Evolutionary conservation across 2,888 invertebrate genomes (phyloP).

Genomic region (Trichogramma dendrolimi): DNA sequence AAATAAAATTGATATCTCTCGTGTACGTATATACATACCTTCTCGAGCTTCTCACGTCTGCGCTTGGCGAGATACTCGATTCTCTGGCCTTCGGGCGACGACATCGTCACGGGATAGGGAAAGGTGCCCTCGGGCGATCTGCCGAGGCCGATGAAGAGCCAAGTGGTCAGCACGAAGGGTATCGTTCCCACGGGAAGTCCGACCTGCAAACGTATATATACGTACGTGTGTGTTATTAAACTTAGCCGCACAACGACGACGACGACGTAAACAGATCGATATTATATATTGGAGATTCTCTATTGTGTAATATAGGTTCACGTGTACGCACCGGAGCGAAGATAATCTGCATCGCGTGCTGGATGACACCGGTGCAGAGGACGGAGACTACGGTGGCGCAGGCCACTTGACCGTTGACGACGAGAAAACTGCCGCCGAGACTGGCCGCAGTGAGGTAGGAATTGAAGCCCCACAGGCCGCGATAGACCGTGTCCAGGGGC

Average conservation of each 20-base stretch:
- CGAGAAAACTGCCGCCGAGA: constrained; percentile 49
- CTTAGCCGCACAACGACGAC: background rate
- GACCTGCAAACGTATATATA: constrained; percentile 30
- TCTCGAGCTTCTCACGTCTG: constrained; percentile 13
- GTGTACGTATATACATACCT: background rate
- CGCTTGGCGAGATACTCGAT: constrained; percentile 34
- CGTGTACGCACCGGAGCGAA: constrained; percentile 39
- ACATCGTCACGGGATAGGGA: constrained; percentile 37
- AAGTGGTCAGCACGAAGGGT: constrained; percentile 46
- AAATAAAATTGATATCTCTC: background rate
- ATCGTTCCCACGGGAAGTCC: constrained; percentile 45
- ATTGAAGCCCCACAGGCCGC: constrained; percentile 53
- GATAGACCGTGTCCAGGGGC: constrained; percentile 42
- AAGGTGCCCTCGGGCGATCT: constrained; percentile 35
- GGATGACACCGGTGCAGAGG: constrained; percentile 46
- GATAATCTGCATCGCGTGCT: constrained; percentile 41
- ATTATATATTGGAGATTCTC: background rate
- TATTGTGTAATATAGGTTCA: background rate
- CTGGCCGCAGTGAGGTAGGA: constrained; percentile 49
- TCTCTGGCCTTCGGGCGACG: constrained; percentile 48
- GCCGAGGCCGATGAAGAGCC: constrained; percentile 48
- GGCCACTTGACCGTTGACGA: constrained; percentile 47
- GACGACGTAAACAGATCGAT: background rate
- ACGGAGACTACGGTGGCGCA: constrained; percentile 43
- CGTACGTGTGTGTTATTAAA: background rate